These are phyloP conservation scores for Microcebus tavaratra DNA, from an alignment of 2,113 vertebrate genomes.

Conservation along the genomic window DNA sequence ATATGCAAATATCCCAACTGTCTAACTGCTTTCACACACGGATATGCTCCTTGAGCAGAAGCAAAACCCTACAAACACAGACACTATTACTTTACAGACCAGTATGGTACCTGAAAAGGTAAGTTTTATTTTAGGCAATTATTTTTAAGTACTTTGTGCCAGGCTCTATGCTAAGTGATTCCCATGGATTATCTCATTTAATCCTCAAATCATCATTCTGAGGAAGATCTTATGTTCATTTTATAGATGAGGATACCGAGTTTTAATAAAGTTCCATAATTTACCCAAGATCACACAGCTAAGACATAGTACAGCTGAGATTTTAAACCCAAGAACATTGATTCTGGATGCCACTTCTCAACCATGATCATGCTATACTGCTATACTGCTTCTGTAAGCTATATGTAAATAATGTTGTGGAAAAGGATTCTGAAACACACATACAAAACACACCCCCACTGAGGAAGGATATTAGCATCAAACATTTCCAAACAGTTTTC, in stretches of 20 bases:
- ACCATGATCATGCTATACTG: not conserved
- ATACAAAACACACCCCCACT: not conserved
- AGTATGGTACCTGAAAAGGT: not conserved
- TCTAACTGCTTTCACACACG: slow-evolving; percentile 25
- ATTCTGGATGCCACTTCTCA: slow-evolving; percentile 43
- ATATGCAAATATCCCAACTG: slow-evolving; percentile 34
- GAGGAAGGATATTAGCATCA: not conserved
- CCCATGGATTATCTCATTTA: slow-evolving; percentile 1
- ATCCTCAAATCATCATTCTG: not conserved
- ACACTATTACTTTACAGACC: not conserved
- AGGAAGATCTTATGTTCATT: not conserved
- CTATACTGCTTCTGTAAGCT: not conserved
- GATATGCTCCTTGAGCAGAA: not conserved
- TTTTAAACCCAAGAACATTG: not conserved
- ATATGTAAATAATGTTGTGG: not conserved
- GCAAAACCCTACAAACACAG: not conserved
- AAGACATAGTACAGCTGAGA: not conserved
- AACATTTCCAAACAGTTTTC: slow-evolving; percentile 23
- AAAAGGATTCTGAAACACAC: slow-evolving; percentile 27
- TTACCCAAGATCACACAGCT: not conserved
- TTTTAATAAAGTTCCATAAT: slow-evolving; percentile 33
- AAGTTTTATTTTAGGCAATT: slow-evolving; percentile 15
- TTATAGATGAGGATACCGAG: slow-evolving; percentile 4
- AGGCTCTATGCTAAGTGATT: not conserved
- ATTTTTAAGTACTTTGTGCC: not conserved